A percentile compares a stretch with the other conserved stretches of the same genome.
phyloP scores from a whole-genome alignment of 2,888 invertebrate genomes.

The Masnerella sp. region DNA sequence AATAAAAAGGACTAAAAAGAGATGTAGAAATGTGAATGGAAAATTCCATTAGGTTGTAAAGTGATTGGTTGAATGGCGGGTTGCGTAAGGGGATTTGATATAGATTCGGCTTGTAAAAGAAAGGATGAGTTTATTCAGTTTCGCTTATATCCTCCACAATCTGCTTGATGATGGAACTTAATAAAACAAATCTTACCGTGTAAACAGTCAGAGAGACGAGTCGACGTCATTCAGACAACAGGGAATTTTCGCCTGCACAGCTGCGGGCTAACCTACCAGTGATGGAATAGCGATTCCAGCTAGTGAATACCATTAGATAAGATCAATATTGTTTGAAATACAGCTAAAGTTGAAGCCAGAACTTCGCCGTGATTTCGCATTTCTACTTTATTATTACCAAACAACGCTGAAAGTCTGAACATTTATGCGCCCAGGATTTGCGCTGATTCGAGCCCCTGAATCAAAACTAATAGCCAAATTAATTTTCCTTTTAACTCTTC shows the following conservation, averaged over 20 bases:
- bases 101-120: slow-evolving; percentile 60
- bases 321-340: slow-evolving; percentile 75
- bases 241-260: slow-evolving; percentile 67
- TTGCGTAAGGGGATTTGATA: slow-evolving; percentile 60
- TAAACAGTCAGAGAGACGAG: slow-evolving; percentile 71
- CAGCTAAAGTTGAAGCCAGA: slow-evolving; percentile 68
- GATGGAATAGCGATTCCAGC: slow-evolving; percentile 65
- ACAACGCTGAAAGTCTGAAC: slow-evolving; percentile 54
- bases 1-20: too few species aligned
- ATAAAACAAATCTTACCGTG: slow-evolving; percentile 75
- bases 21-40: too few species aligned
- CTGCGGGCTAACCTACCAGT: slow-evolving; percentile 62
- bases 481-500: slow-evolving; percentile 18
- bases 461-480: slow-evolving; percentile 52
- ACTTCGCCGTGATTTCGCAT: slow-evolving; percentile 56
- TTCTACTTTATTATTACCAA: slow-evolving; percentile 61
- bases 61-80: slow-evolving; percentile 50
- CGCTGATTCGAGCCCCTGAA: slow-evolving; percentile 10
- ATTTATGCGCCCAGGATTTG: slow-evolving; percentile 34
- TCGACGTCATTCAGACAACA: slow-evolving; percentile 73
- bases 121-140: slow-evolving; percentile 66
- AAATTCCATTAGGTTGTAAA: slow-evolving; percentile 32
- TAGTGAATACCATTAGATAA: slow-evolving; percentile 74
- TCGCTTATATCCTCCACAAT: slow-evolving; percentile 64
- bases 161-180: slow-evolving; percentile 73